These are phyloP conservation scores for Tupiocoris notatus DNA, from an alignment of 2,888 invertebrate genomes.

Conservation along the genomic window DNA sequence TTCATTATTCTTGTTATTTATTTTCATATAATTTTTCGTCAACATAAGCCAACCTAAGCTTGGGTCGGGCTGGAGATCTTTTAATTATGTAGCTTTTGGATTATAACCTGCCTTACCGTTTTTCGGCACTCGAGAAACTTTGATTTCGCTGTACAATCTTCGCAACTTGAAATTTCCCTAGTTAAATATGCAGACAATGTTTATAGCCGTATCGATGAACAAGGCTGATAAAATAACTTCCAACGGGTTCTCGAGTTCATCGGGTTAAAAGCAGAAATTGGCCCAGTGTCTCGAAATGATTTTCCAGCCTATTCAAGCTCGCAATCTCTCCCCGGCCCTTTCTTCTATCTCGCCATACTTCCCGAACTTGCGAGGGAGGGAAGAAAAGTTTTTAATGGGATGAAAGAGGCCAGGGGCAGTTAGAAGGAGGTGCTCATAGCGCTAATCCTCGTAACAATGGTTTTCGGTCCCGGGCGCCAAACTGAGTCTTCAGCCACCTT, in stretches of 20 bases:
- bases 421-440: neutral
- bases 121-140: too few relatives aligned
- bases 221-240: neutral
- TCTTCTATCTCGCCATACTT: neutral
- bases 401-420: neutral
- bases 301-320: conserved; percentile 18
- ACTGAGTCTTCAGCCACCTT: neutral
- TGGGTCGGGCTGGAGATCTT: too few relatives aligned
- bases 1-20: too few relatives aligned
- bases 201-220: neutral
- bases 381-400: conserved; percentile 20
- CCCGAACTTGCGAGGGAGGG: conserved; percentile 19
- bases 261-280: conserved; percentile 1
- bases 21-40: too few relatives aligned
- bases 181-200: too few relatives aligned
- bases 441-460: conserved; percentile 17
- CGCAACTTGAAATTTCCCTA: too few relatives aligned
- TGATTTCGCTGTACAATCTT: too few relatives aligned
- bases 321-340: neutral
- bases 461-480: conserved; percentile 14
- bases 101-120: too few relatives aligned
- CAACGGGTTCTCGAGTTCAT: neutral
- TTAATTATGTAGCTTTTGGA: too few relatives aligned
- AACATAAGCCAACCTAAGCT: too few relatives aligned
- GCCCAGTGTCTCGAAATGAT: conserved; percentile 8